A percentile compares a stretch with the other conserved stretches of the same genome.
phyloP scores from a whole-genome alignment of 2,888 invertebrate species.

The Pantelozetes paolii region DNA sequence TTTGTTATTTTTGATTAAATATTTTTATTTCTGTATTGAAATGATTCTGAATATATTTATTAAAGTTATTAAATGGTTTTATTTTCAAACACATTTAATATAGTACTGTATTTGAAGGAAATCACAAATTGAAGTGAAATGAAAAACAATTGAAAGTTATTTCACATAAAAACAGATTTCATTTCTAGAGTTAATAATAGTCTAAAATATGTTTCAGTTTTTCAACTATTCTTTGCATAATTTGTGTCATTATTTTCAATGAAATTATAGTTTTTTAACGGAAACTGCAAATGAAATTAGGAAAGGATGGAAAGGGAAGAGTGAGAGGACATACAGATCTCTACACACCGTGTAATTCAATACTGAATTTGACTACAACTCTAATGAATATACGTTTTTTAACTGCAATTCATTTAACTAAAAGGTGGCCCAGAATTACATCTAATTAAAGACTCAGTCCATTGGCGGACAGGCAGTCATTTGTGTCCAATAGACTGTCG shows the following conservation, averaged over 20 bases:
- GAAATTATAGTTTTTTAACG: no score
- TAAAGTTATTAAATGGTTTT: no score
- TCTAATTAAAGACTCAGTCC: background rate
- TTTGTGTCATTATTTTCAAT: background rate
- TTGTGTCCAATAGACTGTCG: background rate
- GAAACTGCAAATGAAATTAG: constrained; percentile 2
- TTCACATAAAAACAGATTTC: no score
- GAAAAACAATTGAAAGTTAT: no score
- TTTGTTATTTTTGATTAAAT: no score
- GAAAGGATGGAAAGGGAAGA: background rate
- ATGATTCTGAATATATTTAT: no score
- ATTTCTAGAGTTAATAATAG: no score
- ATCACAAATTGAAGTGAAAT: no score
- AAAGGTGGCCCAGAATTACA: background rate
- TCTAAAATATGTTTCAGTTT: background rate
- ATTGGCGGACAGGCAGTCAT: background rate
- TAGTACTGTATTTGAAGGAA: no score
- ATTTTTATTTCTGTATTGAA: no score
- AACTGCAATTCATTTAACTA: constrained; percentile 21
- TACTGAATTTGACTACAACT: background rate
- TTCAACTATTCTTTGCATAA: background rate
- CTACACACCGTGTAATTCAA: background rate
- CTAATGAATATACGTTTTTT: no score
- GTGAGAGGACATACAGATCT: background rate
- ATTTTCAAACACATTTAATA: no score